Conservation (phyloP, 2,113 vertebrate genomes). For the Bubo scandiacus region DNA sequence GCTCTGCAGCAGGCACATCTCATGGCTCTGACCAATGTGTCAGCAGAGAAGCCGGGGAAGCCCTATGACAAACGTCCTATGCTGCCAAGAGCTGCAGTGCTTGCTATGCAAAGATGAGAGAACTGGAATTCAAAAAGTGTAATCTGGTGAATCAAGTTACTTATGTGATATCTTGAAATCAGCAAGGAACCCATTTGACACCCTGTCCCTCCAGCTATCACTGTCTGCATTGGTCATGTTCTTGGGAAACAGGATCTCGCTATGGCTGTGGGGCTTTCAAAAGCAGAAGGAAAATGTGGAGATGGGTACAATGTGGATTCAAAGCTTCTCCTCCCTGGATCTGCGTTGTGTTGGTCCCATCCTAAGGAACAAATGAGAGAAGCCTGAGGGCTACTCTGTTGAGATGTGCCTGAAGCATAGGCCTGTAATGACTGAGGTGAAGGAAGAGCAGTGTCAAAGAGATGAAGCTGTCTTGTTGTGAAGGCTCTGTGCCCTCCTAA, state of each 20-base stretch:
- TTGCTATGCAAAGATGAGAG: not conserved
- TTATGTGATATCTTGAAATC: not conserved
- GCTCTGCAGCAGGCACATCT: accelerated
- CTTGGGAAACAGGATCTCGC: not conserved
- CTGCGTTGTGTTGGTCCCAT: accelerated
- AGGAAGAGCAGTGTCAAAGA: not conserved
- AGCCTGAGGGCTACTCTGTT: not conserved
- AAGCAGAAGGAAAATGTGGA: not conserved
- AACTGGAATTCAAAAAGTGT: not conserved
- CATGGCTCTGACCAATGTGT: accelerated
- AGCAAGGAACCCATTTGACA: accelerated
- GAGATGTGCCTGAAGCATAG: not conserved
- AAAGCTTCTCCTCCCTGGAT: not conserved
- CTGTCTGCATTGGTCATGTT: not conserved
- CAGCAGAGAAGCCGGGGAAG: not conserved
- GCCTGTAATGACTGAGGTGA: not conserved
- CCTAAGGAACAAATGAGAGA: not conserved
- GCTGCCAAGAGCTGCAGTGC: not conserved
- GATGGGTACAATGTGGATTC: accelerated
- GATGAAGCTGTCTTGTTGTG: not conserved
- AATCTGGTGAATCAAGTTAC: not conserved
- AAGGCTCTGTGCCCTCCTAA: not conserved
- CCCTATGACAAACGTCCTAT: accelerated
- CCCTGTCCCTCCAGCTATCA: not conserved
- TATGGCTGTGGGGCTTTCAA: not conserved